Conservation (phyloP, 2,888 invertebrate genomes). For the Diloba caeruleocephala region DNA sequence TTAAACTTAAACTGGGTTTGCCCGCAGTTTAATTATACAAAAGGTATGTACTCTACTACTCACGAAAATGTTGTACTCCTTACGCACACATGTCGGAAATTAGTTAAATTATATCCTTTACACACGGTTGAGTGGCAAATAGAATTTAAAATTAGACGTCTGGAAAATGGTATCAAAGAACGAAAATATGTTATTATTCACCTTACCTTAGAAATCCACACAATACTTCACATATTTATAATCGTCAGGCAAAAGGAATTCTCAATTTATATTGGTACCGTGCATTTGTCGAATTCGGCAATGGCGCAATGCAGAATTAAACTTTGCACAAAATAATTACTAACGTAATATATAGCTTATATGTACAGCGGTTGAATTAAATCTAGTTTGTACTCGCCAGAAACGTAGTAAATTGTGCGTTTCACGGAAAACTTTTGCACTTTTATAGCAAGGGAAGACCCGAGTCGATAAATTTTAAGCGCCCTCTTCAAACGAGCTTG, state of each 20-base stretch:
- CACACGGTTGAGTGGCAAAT: constrained; percentile 74
- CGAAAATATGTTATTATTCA: constrained; percentile 61
- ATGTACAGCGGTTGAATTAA: constrained; percentile 60
- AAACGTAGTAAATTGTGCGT: constrained; percentile 73
- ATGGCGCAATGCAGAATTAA: constrained; percentile 77
- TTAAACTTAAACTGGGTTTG: constrained; percentile 88
- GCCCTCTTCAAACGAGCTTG: constrained; percentile 71
- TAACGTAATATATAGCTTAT: constrained; percentile 56
- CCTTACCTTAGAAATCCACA: constrained; percentile 54
- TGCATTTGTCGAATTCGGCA: constrained; percentile 65
- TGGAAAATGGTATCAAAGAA: constrained; percentile 71
- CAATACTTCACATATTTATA: constrained; percentile 47
- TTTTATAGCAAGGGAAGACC: constrained; percentile 73
- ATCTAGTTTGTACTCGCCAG: constrained; percentile 64
- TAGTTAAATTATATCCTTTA: constrained; percentile 83
- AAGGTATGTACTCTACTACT: constrained; percentile 81
- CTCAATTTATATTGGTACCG: constrained; percentile 56
- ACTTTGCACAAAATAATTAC: constrained; percentile 71
- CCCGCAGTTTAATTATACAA: constrained; percentile 88
- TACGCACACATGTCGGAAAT: constrained; percentile 79
- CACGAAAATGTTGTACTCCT: constrained; percentile 76
- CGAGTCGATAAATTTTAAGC: constrained; percentile 76
- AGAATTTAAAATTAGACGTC: constrained; percentile 79
- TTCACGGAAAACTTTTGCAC: constrained; percentile 73
- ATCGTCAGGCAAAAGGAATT: constrained; percentile 50